Conservation (phyloP, 2,113 vertebrate genomes). For the Dipodomys spectabilis region DNA sequence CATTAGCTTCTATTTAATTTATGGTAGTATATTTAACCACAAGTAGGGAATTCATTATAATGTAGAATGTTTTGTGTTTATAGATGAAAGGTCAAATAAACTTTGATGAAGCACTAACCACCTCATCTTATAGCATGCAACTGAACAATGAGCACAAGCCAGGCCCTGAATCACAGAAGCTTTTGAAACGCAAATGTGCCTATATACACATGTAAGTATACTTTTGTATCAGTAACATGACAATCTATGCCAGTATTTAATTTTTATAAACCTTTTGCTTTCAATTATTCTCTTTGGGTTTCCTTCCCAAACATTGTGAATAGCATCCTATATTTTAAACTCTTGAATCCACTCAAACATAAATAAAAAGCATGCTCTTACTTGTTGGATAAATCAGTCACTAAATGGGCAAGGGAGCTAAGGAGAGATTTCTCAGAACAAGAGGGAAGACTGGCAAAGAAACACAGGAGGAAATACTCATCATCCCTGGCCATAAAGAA, state of each 20-base stretch:
- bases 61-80: constrained; percentile 7
- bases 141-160: background rate
- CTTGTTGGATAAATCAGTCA: background rate
- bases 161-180: background rate
- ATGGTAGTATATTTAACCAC: background rate
- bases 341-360: background rate
- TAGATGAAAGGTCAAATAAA: background rate
- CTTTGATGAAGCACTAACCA: background rate
- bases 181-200: background rate
- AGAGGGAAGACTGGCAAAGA: no score
- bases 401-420: no score
- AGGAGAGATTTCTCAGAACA: no score
- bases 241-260: background rate
- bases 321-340: background rate
- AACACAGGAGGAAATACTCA: no score
- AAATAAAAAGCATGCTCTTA: background rate
- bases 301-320: background rate
- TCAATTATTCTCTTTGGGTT: background rate
- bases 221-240: no score
- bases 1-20: constrained; percentile 30
- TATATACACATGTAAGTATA: background rate
- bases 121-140: background rate
- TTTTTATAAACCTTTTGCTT: constrained; percentile 7
- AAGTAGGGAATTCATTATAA: constrained; percentile 4
- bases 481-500: no score